These are phyloP conservation scores for Graptemys geographica DNA, from an alignment of 2,797 vertebrate genomes.

Conservation along the genomic window DNA sequence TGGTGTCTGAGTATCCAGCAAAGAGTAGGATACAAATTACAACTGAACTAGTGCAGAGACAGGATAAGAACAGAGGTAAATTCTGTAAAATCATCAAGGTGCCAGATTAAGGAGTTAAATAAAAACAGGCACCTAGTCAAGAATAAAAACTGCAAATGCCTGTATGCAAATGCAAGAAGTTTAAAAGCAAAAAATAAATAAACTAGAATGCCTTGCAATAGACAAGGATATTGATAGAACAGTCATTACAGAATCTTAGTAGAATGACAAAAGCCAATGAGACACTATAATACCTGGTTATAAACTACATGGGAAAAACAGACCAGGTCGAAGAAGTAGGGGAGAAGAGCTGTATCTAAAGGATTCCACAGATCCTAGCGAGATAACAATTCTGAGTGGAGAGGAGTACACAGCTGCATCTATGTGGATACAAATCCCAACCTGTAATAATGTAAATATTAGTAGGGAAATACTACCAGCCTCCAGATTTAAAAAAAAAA, in stretches of 20 bases:
- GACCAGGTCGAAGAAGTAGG: accelerated
- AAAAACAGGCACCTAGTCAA: neutral
- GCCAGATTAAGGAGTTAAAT: neutral
- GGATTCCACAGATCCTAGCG: neutral
- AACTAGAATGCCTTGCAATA: neutral
- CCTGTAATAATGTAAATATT: neutral
- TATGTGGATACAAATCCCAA: neutral
- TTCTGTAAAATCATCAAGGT: neutral
- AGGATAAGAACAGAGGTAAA: neutral
- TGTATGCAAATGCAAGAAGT: neutral
- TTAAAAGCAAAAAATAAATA: neutral
- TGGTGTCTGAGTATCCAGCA: neutral
- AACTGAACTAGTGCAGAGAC: neutral
- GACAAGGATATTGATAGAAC: neutral
- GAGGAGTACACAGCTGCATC: neutral
- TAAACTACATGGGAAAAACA: neutral
- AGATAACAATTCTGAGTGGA: neutral
- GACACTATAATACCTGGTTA: neutral
- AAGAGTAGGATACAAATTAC: neutral
- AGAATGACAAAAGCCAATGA: neutral
- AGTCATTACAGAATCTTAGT: neutral
- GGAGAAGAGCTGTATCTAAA: neutral
- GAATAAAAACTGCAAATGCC: neutral
- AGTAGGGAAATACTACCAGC: neutral
- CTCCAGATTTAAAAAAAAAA: neutral